Evolutionary conservation across 2,888 invertebrate genomes (phyloP).

Genomic region (Molanna angustata): DNA sequence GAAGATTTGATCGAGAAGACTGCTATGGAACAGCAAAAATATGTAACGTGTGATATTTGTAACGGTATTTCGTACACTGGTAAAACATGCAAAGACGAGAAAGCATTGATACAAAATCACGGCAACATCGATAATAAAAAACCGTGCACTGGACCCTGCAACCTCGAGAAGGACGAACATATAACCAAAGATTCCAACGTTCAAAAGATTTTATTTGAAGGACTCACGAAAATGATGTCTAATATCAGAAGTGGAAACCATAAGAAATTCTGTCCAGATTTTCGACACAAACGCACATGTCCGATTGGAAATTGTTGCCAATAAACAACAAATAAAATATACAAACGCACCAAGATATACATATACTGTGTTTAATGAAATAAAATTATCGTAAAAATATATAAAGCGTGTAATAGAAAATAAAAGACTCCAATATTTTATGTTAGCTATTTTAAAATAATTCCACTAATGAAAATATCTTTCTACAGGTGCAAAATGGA

Average conservation of each 20-base stretch:
- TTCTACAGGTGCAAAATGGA: conserved; percentile 16
- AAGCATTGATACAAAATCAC: too few relatives aligned
- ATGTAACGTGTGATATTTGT: conserved; percentile 6
- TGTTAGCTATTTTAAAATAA: neutral
- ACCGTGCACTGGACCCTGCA: conserved; percentile 8
- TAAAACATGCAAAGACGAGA: conserved; percentile 5
- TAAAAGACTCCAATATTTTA: neutral
- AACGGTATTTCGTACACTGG: conserved; percentile 10
- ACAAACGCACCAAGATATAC: too few relatives aligned
- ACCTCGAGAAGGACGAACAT: neutral
- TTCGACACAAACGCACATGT: conserved; percentile 11
- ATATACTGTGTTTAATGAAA: too few relatives aligned
- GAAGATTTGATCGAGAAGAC: neutral
- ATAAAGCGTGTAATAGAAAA: too few relatives aligned
- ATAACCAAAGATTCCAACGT: neutral
- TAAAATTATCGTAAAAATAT: too few relatives aligned
- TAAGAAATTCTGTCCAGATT: conserved; percentile 17
- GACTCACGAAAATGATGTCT: conserved; percentile 12
- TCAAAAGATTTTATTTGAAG: conserved; percentile 13
- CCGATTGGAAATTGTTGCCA: conserved; percentile 2
- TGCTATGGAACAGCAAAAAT: conserved; percentile 5
- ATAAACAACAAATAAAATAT: too few relatives aligned
- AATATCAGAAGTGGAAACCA: conserved; percentile 10
- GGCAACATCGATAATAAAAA: neutral
- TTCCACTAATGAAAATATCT: conserved; percentile 9